A percentile compares a stretch with the other conserved stretches of the same genome.
These are phyloP conservation scores for Rhadina sibilatrix DNA, from an alignment of 2,113 vertebrate genomes.

Conservation along the genomic window DNA sequence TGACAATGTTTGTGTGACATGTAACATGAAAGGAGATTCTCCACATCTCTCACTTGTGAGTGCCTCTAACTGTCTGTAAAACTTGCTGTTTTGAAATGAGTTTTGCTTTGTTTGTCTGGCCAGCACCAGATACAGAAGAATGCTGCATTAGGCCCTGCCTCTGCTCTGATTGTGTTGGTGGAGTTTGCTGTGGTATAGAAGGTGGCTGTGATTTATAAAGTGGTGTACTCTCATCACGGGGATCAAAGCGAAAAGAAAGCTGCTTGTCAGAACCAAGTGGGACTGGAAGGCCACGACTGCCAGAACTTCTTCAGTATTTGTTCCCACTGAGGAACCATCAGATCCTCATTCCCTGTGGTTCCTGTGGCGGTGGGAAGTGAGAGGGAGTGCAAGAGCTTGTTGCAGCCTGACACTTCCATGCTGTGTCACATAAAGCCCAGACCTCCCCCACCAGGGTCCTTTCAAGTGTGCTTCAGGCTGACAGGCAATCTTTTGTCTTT, in stretches of 20 bases:
- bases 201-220: background rate
- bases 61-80: background rate
- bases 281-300: background rate
- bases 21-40: background rate
- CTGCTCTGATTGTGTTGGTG: background rate
- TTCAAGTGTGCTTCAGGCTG: background rate
- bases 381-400: background rate
- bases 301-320: background rate
- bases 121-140: background rate
- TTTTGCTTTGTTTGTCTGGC: background rate
- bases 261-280: rapidly evolving
- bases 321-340: background rate
- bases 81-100: background rate
- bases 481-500: background rate
- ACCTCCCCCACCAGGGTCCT: background rate
- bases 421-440: background rate
- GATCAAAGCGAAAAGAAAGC: background rate
- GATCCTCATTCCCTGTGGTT: background rate
- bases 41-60: background rate
- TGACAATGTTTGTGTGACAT: background rate
- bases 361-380: background rate
- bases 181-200: background rate
- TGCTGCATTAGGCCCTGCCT: background rate
- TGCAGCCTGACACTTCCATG: rapidly evolving
- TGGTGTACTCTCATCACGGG: background rate